Evolutionary conservation across 2,113 vertebrate genomes (phyloP), one percentile per base, ranked within the genome.

Genomic region (Mormyrus lacerda): DNA sequence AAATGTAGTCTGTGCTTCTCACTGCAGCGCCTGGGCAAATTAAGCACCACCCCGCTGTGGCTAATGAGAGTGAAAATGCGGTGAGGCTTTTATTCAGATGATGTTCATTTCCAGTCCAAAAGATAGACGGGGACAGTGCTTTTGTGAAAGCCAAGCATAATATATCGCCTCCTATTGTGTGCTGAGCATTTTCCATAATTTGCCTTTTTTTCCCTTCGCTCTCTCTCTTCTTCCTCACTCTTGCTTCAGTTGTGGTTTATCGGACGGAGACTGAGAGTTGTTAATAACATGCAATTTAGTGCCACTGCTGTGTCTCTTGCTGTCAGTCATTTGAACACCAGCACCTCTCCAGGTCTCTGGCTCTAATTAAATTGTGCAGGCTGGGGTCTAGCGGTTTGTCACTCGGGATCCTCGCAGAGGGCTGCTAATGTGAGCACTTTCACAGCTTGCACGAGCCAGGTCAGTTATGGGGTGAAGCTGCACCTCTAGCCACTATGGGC

Each of bases 11-110:
- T 93, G 95, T 96, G 13, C 31, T 27, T 39, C 95, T 96, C 94
- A 94, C 95, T 93, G 94, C 94, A 95, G 95, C 94, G 96, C 94
- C 94, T 92, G 92, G 95, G 96, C 95, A 95, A 96, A 96, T 95
- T 95, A 95, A 95, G 94, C 95, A 96, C 95, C 95, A 96, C 94
- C 51, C 76, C 95, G 96, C 96, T 97, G 96, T 96, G 96, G 96
- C 96, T 96, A 96, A 97, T 96, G 96, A 97, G 95, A 96, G 96
- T 95, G 96, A 96, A 96, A 96, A 96, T 95, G 96, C 95, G 96
- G 95, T 61, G 65, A 51, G 10, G 44, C 93, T 95, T 96, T 96
- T 95, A 96, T 96, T 96, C 95, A 95, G 95, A 94, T 94, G 89
- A 95, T 95, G 96, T 95, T 97, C 96, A 96, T 96, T 96, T 96